A percentile compares a stretch with the other conserved stretches of the same genome.
Evolutionary conservation across 2,113 vertebrate genomes (phyloP).

Genomic region (Heteronetta atricapilla): DNA sequence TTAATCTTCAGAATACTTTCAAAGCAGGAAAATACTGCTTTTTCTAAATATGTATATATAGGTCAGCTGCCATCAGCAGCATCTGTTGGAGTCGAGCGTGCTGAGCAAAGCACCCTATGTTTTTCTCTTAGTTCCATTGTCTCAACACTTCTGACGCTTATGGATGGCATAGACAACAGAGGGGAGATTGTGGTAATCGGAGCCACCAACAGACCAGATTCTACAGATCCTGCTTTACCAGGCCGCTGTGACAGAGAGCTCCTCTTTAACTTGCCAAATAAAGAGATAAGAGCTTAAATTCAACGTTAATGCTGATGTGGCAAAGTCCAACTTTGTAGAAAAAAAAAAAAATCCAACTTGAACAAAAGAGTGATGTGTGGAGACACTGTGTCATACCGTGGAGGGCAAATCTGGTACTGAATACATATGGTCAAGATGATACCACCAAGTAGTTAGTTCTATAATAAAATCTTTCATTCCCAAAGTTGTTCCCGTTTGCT

Average conservation of each 20-base stretch:
- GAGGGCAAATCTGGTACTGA: not conserved
- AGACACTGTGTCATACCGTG: not conserved
- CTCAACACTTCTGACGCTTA: constrained; percentile 91
- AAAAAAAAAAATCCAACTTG: not conserved
- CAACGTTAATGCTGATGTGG: not conserved
- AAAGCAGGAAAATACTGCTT: not conserved
- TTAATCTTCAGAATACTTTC: not conserved
- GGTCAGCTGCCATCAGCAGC: not conserved
- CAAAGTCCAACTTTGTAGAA: not conserved
- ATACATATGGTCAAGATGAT: not conserved
- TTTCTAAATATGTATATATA: not conserved
- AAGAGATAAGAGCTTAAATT: constrained; percentile 81
- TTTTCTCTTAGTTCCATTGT: constrained; percentile 88
- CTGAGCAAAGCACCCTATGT: not conserved
- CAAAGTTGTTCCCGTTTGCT: not conserved
- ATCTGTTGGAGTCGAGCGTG: not conserved
- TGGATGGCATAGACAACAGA: constrained; percentile 92
- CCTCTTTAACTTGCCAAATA: constrained; percentile 92
- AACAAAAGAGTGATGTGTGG: not conserved
- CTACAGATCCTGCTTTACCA: constrained; percentile 93
- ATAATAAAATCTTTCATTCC: not conserved
- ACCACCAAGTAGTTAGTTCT: not conserved
- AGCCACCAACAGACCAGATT: constrained; percentile 94
- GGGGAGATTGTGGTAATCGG: constrained; percentile 95
- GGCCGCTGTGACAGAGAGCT: constrained; percentile 96